Base-by-base conservation (phyloP, 2,113 vertebrate genomes). In the Ploceus nigricollis region DNA sequence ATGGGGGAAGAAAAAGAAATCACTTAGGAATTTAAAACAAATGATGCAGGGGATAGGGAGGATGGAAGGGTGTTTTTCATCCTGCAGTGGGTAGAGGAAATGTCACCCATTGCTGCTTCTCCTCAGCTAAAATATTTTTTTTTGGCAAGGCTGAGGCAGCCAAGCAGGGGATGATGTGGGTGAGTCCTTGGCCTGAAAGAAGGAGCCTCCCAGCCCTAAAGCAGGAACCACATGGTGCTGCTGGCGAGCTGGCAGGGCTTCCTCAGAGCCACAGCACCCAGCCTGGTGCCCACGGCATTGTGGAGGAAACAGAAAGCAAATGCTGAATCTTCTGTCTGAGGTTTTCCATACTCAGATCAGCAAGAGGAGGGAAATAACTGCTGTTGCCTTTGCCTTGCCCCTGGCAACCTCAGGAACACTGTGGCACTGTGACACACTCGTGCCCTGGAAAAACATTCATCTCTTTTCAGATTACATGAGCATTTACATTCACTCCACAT, bases 21-120 rank as follows among this genome's bases (percentile, higher is more conserved):
- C 3, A 13, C 58, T 63, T 40, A 48, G 51, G 33, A 60, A 84
- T 95, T 87, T 80, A 95, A 94, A 92, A 92, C 58, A 73, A 80
- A 81, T 22, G 58, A 66, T 64, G 56, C 73, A 28, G n/a, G 10
- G 37, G 40, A 71, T 13, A 31, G 17, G 20, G 20, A 78, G 20
- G 69, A 24, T 19, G 21, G 45, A 79, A 80, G 53, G 13, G 25
- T 51, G 35, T 4, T 86, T 91, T 70, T 72, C 15, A 13, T 69
- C 51, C 37, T 69, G 70, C 58, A 42, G 70, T 3, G 16, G 17
- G 23, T 45, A 65, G 37, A 82, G 75, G 40, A 92, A 65, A 85
- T 37, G 24, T 27, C 1, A 0, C n/a, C 58, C 2, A 0, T 27
- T 11, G n/a, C 15, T 86, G 63, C 35, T 83, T 79, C 61, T 82